Evolutionary conservation across 1,140 invertebrate genomes (phyloP), one percentile per base, ranked within the genome.

Genomic region (Capitella teleta): DNA sequence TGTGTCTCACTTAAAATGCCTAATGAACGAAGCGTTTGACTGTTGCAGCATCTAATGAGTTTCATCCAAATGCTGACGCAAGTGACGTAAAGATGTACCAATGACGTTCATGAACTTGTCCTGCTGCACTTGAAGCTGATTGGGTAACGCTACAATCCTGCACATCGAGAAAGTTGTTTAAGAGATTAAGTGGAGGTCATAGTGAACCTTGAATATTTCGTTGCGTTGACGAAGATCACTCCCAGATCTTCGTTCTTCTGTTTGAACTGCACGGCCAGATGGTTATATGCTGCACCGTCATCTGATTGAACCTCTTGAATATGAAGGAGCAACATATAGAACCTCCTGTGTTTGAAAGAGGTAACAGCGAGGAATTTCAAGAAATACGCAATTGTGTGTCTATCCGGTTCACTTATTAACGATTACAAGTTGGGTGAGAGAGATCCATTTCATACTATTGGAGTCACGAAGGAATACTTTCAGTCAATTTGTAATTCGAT

Each of bases 21-120:
- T 67, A 34, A 72, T 66, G 48, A 73, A 70, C 42, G 59, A 57
- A 6, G 68, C 69, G 57, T 72, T 73, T 28, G 68, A 67, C 48
- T 72, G 63, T 48, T 66, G 55, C 30, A 73, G 46, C 59, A 62
- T 64, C 55, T 68, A 65, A 10, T 72, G 44, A 1, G 61, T 68
- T 23, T 69, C 61, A 47, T 73, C 70, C 23, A 72, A 52, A 47
- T 68, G 60, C 48, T 67, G 58, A 10, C 70, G 51, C 53, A 70
- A 73, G 44, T 67, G 58, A 24, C 68, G 56, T 16, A 72, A 37
- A 19, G 66, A 67, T 23, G 61, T 60, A 21, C 69, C 53, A 19
- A 73, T 68, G 21, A 63, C 54, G 6, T 62, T 57, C 66, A 73
- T 72, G 45, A 65, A 68, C 47, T 65, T 64, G 19, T 69, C 63